phyloP scores from a whole-genome alignment of 2,113 vertebrate species.

The Mesoclemmys tuberculata region DNA sequence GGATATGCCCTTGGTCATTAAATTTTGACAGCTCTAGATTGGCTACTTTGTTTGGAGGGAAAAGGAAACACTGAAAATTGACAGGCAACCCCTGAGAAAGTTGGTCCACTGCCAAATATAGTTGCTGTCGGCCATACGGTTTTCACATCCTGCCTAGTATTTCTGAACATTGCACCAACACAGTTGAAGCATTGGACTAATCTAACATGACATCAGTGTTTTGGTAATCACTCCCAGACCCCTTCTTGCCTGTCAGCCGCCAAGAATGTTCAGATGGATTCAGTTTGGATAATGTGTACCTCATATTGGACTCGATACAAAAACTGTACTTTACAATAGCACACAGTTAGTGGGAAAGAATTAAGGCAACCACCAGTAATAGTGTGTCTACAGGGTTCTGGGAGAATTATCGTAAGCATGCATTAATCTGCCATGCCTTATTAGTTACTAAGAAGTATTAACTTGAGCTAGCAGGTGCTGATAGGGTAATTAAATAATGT shows the following conservation, averaged over 20 bases:
- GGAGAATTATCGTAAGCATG: background rate
- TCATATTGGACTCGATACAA: fast-evolving
- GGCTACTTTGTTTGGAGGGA: slow-evolving; percentile 28
- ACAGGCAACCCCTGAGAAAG: background rate
- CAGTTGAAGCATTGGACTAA: background rate
- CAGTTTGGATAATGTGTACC: background rate
- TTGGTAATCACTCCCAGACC: background rate
- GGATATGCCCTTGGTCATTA: background rate
- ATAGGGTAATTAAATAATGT: background rate
- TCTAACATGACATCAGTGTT: background rate
- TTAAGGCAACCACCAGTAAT: background rate
- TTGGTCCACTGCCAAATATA: background rate
- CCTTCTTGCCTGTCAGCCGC: background rate
- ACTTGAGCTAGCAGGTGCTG: background rate
- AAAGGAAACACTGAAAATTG: slow-evolving; percentile 2
- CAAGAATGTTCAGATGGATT: background rate
- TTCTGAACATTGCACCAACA: background rate
- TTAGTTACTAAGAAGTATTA: background rate
- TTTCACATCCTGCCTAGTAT: background rate
- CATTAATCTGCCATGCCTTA: background rate
- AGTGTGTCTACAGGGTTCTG: background rate
- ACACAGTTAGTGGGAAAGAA: background rate
- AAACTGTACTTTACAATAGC: background rate
- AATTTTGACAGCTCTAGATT: background rate
- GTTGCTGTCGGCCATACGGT: background rate